Base-by-base conservation (phyloP, 53 echinoderm and acorn worm species). In the Luidia sarsii region DNA sequence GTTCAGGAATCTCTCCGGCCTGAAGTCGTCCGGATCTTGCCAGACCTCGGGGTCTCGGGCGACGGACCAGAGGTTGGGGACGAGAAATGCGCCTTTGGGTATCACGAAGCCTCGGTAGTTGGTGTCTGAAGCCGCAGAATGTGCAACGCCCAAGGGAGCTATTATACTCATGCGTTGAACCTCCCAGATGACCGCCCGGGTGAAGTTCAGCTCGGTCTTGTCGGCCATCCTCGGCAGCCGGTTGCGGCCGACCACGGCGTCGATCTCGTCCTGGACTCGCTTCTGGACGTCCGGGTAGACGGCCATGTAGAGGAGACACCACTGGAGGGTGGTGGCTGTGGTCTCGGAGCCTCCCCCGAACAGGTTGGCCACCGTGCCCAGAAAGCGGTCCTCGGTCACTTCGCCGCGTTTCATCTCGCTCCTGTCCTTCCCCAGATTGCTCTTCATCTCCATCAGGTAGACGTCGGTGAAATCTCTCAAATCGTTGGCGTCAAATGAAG, bases 261-360 rank as follows among this genome's bases (percentile, higher is more conserved):
- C 88, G 21, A 88, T 83, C 51, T 88, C 88, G 1, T 62, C 83
- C 20, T 88, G 88, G 50, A 83, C 83, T 39, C 68, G 60, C 68
- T 52, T 46, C 39, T 88, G 88, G 48, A 88, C 60, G 10, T 79
- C 50, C 14, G 83, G 83, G 72, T 88, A 48, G 57, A 35, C 43
- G 43, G 75, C 75, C 83, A 88, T 63, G 52, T 65, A 72, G 9
- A 88, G 32, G 34, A 83, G 33, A 4, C 65, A 36, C 88, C 88
- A 88, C 18, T 57, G 83, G 24, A 88, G 56, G 7, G 83, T 83
- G 18, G 71, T 73, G 53, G 77, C 65, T 11, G 74, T 50, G 1
- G 88, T 88, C 68, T 83, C 83, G 0, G 88, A 72, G 0, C 88
- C 88, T 2, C 73, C 88, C 6, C 48, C 36, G 45, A 83, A 88